Base-by-base conservation (phyloP, 1,140 invertebrate species). In the Centruroides vittatus region DNA sequence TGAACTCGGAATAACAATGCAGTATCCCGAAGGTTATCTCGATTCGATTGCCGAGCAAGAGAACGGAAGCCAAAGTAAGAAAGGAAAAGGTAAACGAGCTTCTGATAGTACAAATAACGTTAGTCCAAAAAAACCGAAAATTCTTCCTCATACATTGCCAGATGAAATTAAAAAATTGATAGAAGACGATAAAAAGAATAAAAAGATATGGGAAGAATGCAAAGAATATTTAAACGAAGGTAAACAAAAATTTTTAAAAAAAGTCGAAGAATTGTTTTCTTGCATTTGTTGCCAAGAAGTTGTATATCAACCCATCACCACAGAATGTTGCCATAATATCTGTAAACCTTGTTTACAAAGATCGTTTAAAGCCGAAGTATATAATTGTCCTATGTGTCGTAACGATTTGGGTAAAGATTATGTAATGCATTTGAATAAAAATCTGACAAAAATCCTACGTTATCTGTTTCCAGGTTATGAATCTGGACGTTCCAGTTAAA, bases 271-370 rank as follows among this genome's bases (percentile, higher is more conserved):
- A 69, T 66, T 75, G 36, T 90, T 91, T 71, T 77, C 78, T 3
- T 92, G 89, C 70, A 83, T 86, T 49, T 89, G 86, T 66, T 92
- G 89, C 70, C 84, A 88, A 71, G 85, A 87, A 55, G 64, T 91
- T 5, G 81, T 85, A 0, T 81, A 75, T 58, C 78, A 81, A 62
- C 88, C 88, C 1, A 75, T 90, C 3, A 89, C 88, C 0, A 86
- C 84, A 4, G 73, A 77, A 5, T 91, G 88, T 66, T 70, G 72
- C 52, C 89, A 92, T 69, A 91, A 87, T 69, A 81, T 89, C 61
- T 92, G 88, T 70, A 74, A 75, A 68, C 67, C 68, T 3, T 89
- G 86, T 71, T 70, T 89, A 52, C 78, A 80, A 68, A 74, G 82
- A 23, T 85, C 85, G 11, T 88, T 87, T 71, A 74, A 78, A 49